Evolutionary conservation across 2,888 invertebrate species (phyloP), one percentile per base, ranked within the genome.

Genomic region (Coenonympha glycerion): DNA sequence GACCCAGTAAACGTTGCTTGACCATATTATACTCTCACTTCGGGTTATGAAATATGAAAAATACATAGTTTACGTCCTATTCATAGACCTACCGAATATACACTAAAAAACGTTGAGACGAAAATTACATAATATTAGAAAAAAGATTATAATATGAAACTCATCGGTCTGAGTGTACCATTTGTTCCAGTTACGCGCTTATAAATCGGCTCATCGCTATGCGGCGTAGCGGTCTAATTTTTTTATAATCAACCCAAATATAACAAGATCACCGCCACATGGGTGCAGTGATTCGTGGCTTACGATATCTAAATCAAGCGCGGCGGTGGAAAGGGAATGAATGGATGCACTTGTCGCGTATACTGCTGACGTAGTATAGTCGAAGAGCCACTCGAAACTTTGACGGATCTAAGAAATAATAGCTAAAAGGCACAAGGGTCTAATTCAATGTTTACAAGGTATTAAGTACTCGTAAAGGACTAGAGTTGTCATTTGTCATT

Each of bases 311-410:
- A 65, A 63, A 65, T 72, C 60, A 58, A 59, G 57, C 58, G 60
- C 36, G 60, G 56, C 41, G 59, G 56, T 59, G 59, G 62, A 58
- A 53, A 63, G 55, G 60, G 65, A 65, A 72, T 79, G 77, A 79
- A 79, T 81, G 79, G 64, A 68, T 74, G 76, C 78, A 77, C 76
- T 77, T 76, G 79, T 69, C 72, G 67, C 65, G 55, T 65, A 63
- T 60, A 65, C 64, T 61, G 59, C 47, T 42, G 50, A 44, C 44
- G 40, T 57, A 49, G 47, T 45, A 47, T 41, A 13, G 31, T 16
- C 8, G 22, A 24, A 22, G 39, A 24, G 24, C 39, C 9, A 9
- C 9, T 39, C 39, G 36, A 1, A 6, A 9, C 19, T 5, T 36
- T n/a, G 1, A 1, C 5, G 11, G 18, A 19, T n/a, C n/a, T n/a